A percentile compares a stretch with the other conserved stretches of the same genome.
Conservation (phyloP, 2,888 invertebrate genomes). For the Cloeon dipterum region DNA sequence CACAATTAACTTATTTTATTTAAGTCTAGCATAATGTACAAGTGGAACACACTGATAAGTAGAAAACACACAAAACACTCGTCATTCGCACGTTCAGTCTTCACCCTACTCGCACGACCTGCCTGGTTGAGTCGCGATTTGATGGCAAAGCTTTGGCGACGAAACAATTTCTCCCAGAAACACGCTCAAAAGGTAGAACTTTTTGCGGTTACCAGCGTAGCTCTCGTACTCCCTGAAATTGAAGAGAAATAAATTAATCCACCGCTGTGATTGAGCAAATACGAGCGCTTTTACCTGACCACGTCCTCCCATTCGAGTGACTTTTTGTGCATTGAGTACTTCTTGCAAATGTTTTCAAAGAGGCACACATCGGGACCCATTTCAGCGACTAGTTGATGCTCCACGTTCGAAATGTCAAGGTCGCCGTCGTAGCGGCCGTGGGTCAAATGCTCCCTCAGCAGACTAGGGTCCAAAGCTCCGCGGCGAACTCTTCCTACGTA, state of each 20-base stretch:
- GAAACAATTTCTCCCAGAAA: slow-evolving; percentile 69
- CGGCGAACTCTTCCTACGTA: slow-evolving; percentile 42
- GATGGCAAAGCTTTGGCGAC: slow-evolving; percentile 55
- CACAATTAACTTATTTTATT: background rate
- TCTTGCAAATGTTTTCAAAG: slow-evolving; percentile 51
- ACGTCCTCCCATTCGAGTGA: slow-evolving; percentile 49
- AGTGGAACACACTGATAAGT: background rate
- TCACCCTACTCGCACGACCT: slow-evolving; percentile 19
- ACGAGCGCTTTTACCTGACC: slow-evolving; percentile 39
- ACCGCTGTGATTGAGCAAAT: background rate
- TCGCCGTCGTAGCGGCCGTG: slow-evolving; percentile 12
- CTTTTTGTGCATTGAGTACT: slow-evolving; percentile 23
- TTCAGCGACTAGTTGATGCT: slow-evolving; percentile 52
- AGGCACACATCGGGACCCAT: slow-evolving; percentile 58
- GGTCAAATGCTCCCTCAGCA: slow-evolving; percentile 17
- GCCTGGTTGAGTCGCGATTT: slow-evolving; percentile 43
- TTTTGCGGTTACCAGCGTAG: slow-evolving; percentile 40
- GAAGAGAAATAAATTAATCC: too few species aligned
- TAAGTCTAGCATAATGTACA: background rate
- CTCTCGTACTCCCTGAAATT: slow-evolving; percentile 51
- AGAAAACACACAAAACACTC: too few species aligned
- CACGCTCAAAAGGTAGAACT: slow-evolving; percentile 63
- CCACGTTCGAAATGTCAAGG: slow-evolving; percentile 44
- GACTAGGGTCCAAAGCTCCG: slow-evolving; percentile 18
- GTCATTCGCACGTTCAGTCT: too few species aligned